phyloP scores from a whole-genome alignment of 1,140 invertebrate genomes.

The Drosophila funebris region DNA sequence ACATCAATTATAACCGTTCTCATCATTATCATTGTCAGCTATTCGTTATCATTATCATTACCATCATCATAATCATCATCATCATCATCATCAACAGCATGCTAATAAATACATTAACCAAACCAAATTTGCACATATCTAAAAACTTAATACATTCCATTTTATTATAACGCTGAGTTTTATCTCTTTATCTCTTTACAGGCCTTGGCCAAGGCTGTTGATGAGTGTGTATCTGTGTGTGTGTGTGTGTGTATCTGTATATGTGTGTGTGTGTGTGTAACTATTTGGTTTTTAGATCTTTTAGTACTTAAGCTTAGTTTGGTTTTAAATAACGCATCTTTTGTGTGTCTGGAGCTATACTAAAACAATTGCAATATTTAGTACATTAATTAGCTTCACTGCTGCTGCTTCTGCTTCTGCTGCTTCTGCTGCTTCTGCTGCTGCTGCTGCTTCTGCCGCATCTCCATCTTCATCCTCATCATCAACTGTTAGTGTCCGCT shows the following conservation, averaged over 20 bases:
- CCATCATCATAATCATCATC: slow-evolving; percentile 16
- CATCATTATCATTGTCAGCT: slow-evolving; percentile 5
- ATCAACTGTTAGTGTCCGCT: slow-evolving; percentile 25
- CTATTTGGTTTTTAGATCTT: slow-evolving; percentile 56
- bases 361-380: slow-evolving; percentile 34
- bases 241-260: no score
- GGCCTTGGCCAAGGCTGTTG: neutral
- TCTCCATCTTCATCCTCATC: neutral
- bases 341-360: slow-evolving; percentile 42
- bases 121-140: slow-evolving; percentile 26
- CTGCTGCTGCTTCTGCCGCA: slow-evolving; percentile 31
- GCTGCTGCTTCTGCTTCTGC: slow-evolving; percentile 30
- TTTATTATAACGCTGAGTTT: neutral
- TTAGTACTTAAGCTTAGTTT: slow-evolving; percentile 66
- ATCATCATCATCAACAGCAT: slow-evolving; percentile 50
- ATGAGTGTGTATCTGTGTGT: slow-evolving; percentile 19
- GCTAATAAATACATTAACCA: slow-evolving; percentile 46
- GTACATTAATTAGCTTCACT: slow-evolving; percentile 47
- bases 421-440: slow-evolving; percentile 6
- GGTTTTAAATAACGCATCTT: slow-evolving; percentile 44
- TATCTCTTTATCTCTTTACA: no score
- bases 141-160: slow-evolving; percentile 32
- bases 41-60: slow-evolving; percentile 54
- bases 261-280: no score
- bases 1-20: slow-evolving; percentile 45